Percentiles rank a stretch among this genome's conserved stretches.
These are phyloP conservation scores for Nasonia vitripennis DNA, from an alignment of 1,140 invertebrate genomes.

Conservation along the genomic window DNA sequence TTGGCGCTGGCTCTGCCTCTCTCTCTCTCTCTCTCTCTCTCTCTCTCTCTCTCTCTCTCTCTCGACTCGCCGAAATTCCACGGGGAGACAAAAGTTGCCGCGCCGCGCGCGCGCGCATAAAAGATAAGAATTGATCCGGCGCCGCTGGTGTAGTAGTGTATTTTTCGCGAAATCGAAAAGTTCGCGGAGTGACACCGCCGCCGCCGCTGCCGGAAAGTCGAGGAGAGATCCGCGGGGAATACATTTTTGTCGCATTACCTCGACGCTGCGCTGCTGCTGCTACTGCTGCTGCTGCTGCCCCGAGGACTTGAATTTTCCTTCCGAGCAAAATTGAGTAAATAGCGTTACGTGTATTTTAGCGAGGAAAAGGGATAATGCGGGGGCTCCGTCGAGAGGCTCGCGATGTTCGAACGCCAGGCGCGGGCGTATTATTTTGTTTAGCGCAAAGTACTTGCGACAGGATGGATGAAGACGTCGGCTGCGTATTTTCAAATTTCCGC, in stretches of 20 bases:
- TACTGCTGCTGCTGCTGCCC: neutral
- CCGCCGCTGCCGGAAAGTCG: neutral
- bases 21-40: neutral
- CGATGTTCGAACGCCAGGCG: neutral
- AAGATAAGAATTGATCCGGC: constrained; percentile 38
- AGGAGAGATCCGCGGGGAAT: neutral
- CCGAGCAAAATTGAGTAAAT: constrained; percentile 26
- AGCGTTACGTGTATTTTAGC: constrained; percentile 25
- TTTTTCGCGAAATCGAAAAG: constrained; percentile 26
- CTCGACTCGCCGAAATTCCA: constrained; percentile 4
- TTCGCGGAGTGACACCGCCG: constrained; percentile 25
- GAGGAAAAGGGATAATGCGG: constrained; percentile 12
- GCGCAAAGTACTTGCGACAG: neutral
- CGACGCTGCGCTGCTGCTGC: neutral
- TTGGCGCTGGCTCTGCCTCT: neutral
- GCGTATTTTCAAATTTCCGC: too few relatives aligned
- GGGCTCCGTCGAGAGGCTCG: neutral
- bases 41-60: neutral
- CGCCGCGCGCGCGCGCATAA: constrained; percentile 8
- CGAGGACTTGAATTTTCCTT: constrained; percentile 18
- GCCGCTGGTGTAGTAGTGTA: neutral
- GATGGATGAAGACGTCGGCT: too few relatives aligned
- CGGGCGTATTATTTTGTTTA: neutral
- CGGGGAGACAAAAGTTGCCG: constrained; percentile 28
- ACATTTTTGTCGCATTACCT: constrained; percentile 35